A percentile compares a stretch with the other conserved stretches of the same genome.
phyloP scores from a whole-genome alignment of 1,140 invertebrate species.

The Dysdera silvatica region DNA sequence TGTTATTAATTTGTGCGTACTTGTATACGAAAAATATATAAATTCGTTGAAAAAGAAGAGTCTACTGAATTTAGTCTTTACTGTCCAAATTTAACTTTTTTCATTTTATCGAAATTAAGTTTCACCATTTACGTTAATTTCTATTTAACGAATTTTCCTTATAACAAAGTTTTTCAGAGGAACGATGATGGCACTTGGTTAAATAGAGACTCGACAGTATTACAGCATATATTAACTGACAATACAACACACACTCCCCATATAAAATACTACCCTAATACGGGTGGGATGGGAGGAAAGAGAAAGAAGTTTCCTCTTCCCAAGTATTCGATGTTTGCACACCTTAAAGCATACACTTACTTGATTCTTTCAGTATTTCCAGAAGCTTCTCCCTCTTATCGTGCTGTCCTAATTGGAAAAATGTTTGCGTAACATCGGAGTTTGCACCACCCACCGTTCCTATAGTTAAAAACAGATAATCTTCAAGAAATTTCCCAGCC shows the following conservation, averaged over 20 bases:
- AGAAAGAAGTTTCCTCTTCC: not conserved
- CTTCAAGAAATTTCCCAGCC: conserved; percentile 47
- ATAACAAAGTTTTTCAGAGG: too few relatives aligned
- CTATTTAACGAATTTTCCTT: too few relatives aligned
- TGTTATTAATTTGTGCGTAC: too few relatives aligned
- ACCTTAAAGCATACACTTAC: conserved; percentile 36
- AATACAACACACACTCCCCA: not conserved
- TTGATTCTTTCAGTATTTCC: conserved; percentile 57
- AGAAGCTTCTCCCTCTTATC: conserved; percentile 66
- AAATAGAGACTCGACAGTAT: too few relatives aligned
- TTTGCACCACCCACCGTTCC: conserved; percentile 85
- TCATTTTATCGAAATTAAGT: too few relatives aligned
- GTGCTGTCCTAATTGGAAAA: conserved; percentile 61
- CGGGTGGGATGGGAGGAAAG: not conserved
- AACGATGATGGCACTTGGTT: too few relatives aligned
- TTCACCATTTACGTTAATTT: too few relatives aligned
- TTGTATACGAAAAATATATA: too few relatives aligned
- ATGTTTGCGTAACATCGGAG: conserved; percentile 74
- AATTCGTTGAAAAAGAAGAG: too few relatives aligned
- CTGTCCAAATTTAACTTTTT: too few relatives aligned
- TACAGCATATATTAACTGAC: not conserved
- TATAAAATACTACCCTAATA: not conserved
- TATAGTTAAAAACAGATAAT: conserved; percentile 77
- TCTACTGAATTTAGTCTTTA: too few relatives aligned
- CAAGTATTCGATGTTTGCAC: too few relatives aligned